These are phyloP conservation scores for Gortyna flavago DNA, from an alignment of 2,888 invertebrate species.

Conservation along the genomic window DNA sequence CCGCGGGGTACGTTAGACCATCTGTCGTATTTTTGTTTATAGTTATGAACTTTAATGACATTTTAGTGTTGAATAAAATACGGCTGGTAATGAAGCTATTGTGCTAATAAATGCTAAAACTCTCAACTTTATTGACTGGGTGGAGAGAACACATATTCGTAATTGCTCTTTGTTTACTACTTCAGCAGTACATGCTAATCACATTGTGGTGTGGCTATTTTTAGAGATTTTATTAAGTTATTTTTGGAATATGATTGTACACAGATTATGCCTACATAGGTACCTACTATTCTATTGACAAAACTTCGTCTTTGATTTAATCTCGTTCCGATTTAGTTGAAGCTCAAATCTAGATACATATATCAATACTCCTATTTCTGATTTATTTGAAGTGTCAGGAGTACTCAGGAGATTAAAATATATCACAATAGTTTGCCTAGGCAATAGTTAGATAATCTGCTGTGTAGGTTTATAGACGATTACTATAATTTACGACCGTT, in stretches of 20 bases:
- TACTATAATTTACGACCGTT: too few species aligned
- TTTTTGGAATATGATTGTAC: neutral
- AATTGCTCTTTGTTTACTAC: neutral
- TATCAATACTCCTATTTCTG: neutral
- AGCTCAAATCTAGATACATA: neutral
- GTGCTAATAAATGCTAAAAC: slow-evolving; percentile 48
- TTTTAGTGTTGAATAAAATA: slow-evolving; percentile 71
- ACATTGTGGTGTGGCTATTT: neutral
- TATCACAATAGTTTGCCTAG: neutral
- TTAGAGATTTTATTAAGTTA: neutral
- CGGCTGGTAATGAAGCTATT: slow-evolving; percentile 54
- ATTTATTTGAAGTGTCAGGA: neutral
- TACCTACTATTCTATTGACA: too few species aligned
- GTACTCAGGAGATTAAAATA: neutral
- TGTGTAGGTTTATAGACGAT: neutral
- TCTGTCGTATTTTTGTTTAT: slow-evolving; percentile 80
- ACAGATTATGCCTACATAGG: neutral
- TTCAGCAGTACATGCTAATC: neutral
- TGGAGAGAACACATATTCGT: neutral
- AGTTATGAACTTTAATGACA: slow-evolving; percentile 71
- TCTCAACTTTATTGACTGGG: slow-evolving; percentile 36
- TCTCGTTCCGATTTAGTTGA: neutral
- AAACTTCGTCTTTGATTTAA: neutral
- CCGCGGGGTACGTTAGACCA: slow-evolving; percentile 77
- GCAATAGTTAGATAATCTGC: neutral